Base-by-base conservation (phyloP, 2,113 vertebrate species). In the Pelmatolapia mariae region DNA sequence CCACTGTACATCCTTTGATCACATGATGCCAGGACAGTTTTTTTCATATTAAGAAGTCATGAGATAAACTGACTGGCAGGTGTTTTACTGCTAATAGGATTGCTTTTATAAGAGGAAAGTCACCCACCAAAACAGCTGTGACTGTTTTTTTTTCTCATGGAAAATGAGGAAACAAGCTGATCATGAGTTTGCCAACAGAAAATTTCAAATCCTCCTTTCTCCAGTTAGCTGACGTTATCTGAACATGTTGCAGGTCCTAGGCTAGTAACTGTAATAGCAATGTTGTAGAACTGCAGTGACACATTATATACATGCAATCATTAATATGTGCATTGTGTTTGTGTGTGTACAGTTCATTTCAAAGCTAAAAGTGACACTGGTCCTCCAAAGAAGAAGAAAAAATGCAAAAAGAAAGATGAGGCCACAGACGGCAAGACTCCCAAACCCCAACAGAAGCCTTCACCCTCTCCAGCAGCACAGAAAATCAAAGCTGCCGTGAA, bases 331-430 rank as follows among this genome's bases (percentile, higher is more conserved):
- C 45, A 16, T 81, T 86, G 5, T 76, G 57, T 80, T 80, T 76
- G 2, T 82, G 7, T 89, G 5, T 89, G 22, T 87, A 6, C 18
- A 94, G 91, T 59, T 79, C 38, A 66, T 61, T 95, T 96, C 54
- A 87, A 97, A 26, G 94, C 84, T 52, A 94, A 89, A 73, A 93
- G 50, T 53, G 95, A 96, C 8, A 22, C 53, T 3, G 93, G 85
- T 15, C 86, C 93, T 8, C 87, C 92, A 3, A 95, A 93, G 66
- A 98, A 97, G 89, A 98, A 97, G 68, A 94, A 92, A 87, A 97
- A 94, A 66, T 96, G 93, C 59, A 96, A 95, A 50, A 95, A 95
- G 88, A 96, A 95, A 91, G 94, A 85, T 33, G 95, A 93, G 38
- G 94, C 87, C 3, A 1, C 8, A 1, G 80, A 3, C 13, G 76